Evolutionary conservation across 2,888 invertebrate species (phyloP), one percentile per base, ranked within the genome.

Genomic region (Caenorhabditis becei): DNA sequence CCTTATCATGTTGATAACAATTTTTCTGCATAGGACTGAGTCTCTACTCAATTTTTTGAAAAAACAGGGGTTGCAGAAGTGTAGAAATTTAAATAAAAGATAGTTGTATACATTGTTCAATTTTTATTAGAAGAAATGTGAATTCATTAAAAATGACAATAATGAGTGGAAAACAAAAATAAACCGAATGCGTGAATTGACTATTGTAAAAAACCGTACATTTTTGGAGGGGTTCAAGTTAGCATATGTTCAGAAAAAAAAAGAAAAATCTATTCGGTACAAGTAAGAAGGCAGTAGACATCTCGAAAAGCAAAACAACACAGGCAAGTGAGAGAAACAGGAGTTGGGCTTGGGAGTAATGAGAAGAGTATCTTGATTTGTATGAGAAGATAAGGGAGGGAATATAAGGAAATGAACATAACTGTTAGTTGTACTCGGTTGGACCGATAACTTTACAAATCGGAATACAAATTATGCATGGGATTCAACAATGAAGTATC

Each of bases 401-500:
- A 11, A 18, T 18, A 18, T 18, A 10, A 47, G n/a, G 47, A 18
- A 47, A 41, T 41, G 14, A 3, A 41, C 41, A 16, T 3, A 16
- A 10, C 5, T 10, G 41, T 16, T 16, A 3, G n/a, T 24, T 18
- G 47, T 23, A 47, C 32, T 51, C 58, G 69, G 59, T 69, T 69
- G 1, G 35, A 69, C 69, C 58, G 58, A 51, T 10, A 63, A 18
- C n/a, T n/a, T n/a, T n/a, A n/a, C n/a, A n/a, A n/a, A n/a, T n/a
- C 24, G 14, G 18, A 41, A 41, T 7, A 7, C 16, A 32, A 28
- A 58, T 58, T 35, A 75, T 0, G 66, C 66, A 37, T 61, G 53
- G 8, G 53, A 59, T 16, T 75, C 75, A 37, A 58, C 65, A 44
- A 75, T 58, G 32, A 47, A 26, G 49, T 75, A 69, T 65, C 75